Evolutionary conservation across 2,888 invertebrate species (phyloP).

Genomic region (Parapristionchus giblindavisi): DNA sequence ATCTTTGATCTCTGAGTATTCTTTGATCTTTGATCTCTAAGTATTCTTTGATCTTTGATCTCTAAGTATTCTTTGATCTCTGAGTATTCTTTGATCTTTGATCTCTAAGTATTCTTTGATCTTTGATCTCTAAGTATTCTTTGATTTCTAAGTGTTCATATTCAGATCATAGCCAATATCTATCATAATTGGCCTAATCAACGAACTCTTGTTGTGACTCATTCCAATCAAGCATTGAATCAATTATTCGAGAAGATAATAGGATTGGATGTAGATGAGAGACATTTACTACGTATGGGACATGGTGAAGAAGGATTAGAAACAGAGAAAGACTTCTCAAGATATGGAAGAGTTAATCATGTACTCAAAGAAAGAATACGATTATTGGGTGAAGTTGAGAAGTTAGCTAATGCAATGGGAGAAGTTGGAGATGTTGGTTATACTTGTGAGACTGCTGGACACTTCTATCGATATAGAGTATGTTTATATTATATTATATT

Average conservation of each 20-base stretch:
- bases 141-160: too few species aligned
- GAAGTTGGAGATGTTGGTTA: constrained; percentile 90
- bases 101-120: too few species aligned
- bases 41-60: too few species aligned
- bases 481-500: background rate
- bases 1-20: background rate
- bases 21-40: background rate
- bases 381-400: constrained; percentile 80
- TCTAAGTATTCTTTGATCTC: too few species aligned
- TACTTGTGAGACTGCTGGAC: constrained; percentile 97
- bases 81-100: background rate
- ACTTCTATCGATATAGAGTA: constrained; percentile 92
- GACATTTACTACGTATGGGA: constrained; percentile 92
- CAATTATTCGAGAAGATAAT: constrained; percentile 99
- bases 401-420: constrained; percentile 85
- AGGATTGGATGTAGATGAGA: constrained; percentile 93
- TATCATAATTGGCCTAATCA: constrained; percentile 99
- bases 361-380: constrained; percentile 92
- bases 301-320: constrained; percentile 98
- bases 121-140: too few species aligned
- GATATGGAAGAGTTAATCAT: constrained; percentile 97
- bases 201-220: constrained; percentile 95
- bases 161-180: constrained; percentile 97
- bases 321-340: constrained; percentile 98
- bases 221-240: constrained; percentile 98